phyloP scores from a whole-genome alignment of 2,888 invertebrate genomes.

The Balanococcus diminutus region DNA sequence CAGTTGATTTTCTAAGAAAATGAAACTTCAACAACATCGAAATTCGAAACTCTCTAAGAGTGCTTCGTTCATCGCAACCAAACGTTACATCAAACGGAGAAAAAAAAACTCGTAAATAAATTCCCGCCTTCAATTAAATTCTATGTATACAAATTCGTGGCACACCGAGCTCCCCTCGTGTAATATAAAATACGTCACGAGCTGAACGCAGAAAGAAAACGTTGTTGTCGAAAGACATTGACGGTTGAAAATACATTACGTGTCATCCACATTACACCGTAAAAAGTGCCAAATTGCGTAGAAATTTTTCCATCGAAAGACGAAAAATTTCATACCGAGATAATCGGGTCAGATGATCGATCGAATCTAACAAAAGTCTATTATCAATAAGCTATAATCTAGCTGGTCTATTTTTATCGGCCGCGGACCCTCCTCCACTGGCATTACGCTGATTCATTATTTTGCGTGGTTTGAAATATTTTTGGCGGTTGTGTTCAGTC shows the following conservation, averaged over 20 bases:
- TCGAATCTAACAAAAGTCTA: constrained; percentile 8
- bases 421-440: constrained; percentile 37
- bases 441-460: constrained; percentile 42
- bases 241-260: background rate
- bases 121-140: background rate
- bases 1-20: background rate
- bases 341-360: constrained; percentile 31
- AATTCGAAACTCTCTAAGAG: background rate
- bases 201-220: background rate
- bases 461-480: constrained; percentile 54
- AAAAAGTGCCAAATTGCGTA: background rate
- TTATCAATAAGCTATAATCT: constrained; percentile 53
- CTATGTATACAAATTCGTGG: background rate
- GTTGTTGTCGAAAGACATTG: background rate
- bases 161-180: background rate
- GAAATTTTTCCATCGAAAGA: background rate
- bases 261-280: background rate
- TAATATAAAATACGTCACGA: background rate
- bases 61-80: background rate
- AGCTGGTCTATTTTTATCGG: constrained; percentile 51
- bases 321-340: background rate
- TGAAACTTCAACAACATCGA: background rate
- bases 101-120: background rate
- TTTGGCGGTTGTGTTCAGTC: constrained; percentile 51
- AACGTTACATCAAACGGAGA: background rate